A percentile compares a stretch with the other conserved stretches of the same genome.
Conservation (phyloP, 1,140 invertebrate genomes). For the Lordiphosa stackelbergi region DNA sequence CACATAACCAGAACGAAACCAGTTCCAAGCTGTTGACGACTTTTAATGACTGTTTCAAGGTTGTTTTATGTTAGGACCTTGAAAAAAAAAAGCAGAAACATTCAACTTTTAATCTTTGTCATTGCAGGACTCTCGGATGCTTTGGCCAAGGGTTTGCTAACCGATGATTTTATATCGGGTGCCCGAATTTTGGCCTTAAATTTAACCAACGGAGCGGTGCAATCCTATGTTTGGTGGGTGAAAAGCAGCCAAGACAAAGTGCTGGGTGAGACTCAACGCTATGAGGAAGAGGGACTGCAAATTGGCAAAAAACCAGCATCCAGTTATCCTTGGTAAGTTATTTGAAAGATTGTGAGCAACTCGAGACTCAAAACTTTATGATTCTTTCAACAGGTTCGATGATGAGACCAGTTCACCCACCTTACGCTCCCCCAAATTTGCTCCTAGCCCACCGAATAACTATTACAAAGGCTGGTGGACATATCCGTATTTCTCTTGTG, state of each 20-base stretch:
- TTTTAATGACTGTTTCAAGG: constrained; percentile 65
- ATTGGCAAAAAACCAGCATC: constrained; percentile 78
- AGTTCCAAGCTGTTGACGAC: constrained; percentile 33
- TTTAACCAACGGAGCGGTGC: constrained; percentile 80
- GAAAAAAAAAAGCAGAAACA: constrained; percentile 18
- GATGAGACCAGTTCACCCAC: constrained; percentile 77
- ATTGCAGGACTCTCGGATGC: constrained; percentile 79
- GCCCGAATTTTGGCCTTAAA: constrained; percentile 81
- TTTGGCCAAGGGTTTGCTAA: constrained; percentile 80
- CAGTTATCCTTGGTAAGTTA: constrained; percentile 79
- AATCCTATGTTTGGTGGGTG: constrained; percentile 80
- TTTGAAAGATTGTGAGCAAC: too few relatives aligned
- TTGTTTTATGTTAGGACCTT: constrained; percentile 8
- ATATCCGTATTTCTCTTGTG: constrained; percentile 87
- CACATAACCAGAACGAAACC: constrained; percentile 21
- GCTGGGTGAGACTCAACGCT: constrained; percentile 77
- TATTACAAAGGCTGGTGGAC: constrained; percentile 88
- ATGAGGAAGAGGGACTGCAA: constrained; percentile 78
- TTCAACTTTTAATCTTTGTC: constrained; percentile 13
- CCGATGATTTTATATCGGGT: constrained; percentile 79
- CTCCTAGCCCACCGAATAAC: constrained; percentile 81
- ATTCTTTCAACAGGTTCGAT: constrained; percentile 75
- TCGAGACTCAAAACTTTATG: too few relatives aligned
- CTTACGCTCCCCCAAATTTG: constrained; percentile 84
- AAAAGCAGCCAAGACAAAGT: constrained; percentile 67